Conservation (phyloP, 2,113 vertebrate genomes). For the Rhabdornis inornatus region DNA sequence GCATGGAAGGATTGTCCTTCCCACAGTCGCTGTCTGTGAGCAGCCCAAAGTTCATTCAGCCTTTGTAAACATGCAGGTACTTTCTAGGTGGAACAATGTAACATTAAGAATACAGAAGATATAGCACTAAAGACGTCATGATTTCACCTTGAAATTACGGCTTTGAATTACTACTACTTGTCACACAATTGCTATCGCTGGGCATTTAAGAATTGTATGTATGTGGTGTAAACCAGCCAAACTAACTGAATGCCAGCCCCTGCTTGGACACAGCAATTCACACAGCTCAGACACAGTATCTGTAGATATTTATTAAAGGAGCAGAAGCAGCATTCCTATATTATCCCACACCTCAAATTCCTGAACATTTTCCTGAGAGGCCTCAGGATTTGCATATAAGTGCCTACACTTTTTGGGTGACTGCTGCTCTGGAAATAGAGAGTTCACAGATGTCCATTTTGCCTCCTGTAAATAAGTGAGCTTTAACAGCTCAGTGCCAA, state of each 20-base stretch:
- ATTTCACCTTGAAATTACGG: neutral
- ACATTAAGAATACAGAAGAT: neutral
- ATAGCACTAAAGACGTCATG: neutral
- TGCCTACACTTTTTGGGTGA: too few relatives aligned
- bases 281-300: neutral
- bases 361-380: neutral
- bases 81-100: neutral
- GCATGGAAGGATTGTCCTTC: neutral
- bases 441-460: too few relatives aligned
- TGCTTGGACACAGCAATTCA: neutral
- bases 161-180: neutral
- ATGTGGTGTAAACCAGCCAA: neutral
- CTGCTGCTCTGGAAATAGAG: too few relatives aligned
- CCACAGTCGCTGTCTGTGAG: neutral
- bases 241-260: neutral
- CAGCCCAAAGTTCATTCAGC: neutral
- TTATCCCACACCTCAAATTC: neutral
- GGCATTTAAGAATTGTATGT: neutral
- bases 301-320: neutral
- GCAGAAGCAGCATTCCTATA: neutral
- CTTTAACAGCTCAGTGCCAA: too few relatives aligned
- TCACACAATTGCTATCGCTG: neutral
- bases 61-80: neutral
- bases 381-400: too few relatives aligned
- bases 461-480: too few relatives aligned